A percentile compares a stretch with the other conserved stretches of the same genome.
Conservation (phyloP, 2,113 vertebrate genomes). For the Odontophorus gujanensis region DNA sequence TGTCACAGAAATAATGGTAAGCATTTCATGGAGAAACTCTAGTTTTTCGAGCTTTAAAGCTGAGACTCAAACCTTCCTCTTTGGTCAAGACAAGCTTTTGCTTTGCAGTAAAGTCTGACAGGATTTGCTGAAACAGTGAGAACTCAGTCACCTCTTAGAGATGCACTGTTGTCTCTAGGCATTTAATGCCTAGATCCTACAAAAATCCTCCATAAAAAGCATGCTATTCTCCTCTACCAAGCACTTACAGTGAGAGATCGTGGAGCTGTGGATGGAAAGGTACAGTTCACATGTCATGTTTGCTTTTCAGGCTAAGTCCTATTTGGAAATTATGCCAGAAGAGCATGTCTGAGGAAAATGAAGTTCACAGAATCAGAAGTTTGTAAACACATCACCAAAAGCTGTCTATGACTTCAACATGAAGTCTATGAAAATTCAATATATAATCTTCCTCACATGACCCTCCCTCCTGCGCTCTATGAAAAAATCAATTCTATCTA, state of each 20-base stretch:
- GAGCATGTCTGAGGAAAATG: not conserved
- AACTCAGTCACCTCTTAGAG: not conserved
- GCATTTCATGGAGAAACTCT: not conserved
- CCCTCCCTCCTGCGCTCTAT: not conserved
- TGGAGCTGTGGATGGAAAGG: not conserved
- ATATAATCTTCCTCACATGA: not conserved
- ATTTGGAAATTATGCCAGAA: not conserved
- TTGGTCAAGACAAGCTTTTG: not conserved
- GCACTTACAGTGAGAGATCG: not conserved
- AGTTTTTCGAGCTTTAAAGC: not conserved
- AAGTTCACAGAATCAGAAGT: not conserved
- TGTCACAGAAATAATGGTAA: not conserved
- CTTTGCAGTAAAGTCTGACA: not conserved
- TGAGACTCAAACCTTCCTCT: not conserved
- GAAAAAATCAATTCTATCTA: slow-evolving; percentile 7
- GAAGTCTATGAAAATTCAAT: not conserved
- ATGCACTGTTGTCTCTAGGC: rapidly evolving
- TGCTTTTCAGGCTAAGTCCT: not conserved
- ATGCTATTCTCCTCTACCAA: not conserved
- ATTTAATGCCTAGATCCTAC: not conserved
- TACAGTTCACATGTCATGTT: not conserved
- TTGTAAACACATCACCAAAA: not conserved
- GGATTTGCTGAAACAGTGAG: not conserved
- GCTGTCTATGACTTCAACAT: not conserved
- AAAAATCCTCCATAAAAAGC: not conserved